A percentile compares a stretch with the other conserved stretches of the same genome.
These are phyloP conservation scores for Epirrhoe tristata DNA, from an alignment of 2,888 invertebrate genomes.

Conservation along the genomic window DNA sequence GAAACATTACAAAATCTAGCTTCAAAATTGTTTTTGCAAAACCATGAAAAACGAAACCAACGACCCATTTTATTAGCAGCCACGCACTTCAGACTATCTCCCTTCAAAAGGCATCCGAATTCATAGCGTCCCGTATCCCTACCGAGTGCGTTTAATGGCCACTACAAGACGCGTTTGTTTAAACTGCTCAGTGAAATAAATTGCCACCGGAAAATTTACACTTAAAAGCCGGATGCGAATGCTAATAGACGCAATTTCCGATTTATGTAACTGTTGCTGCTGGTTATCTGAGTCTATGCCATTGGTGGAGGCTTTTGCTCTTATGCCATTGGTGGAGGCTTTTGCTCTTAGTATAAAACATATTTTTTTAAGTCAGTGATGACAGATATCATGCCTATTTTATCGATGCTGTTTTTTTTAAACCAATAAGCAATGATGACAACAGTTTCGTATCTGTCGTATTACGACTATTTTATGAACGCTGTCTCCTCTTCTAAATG, in stretches of 20 bases:
- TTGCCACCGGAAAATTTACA: constrained; percentile 83
- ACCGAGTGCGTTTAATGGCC: constrained; percentile 49
- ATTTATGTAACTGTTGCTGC: constrained; percentile 29
- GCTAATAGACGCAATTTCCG: constrained; percentile 77
- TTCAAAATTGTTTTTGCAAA: constrained; percentile 1
- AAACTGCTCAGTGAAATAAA: constrained; percentile 68
- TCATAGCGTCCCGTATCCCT: constrained; percentile 41
- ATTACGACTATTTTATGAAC: neutral
- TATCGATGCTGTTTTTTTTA: too few relatives aligned
- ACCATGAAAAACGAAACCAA: constrained; percentile 21
- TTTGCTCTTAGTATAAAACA: too few relatives aligned
- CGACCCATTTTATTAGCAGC: constrained; percentile 29
- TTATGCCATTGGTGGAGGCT: too few relatives aligned
- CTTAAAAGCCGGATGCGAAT: constrained; percentile 81
- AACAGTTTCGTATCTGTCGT: neutral
- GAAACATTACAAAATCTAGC: too few relatives aligned
- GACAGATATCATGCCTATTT: too few relatives aligned
- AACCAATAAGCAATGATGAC: too few relatives aligned
- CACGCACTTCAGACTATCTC: constrained; percentile 34
- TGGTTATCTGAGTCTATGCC: neutral
- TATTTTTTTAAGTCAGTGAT: too few relatives aligned
- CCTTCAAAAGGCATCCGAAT: constrained; percentile 41
- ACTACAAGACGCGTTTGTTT: constrained; percentile 53
- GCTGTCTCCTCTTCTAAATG: neutral
- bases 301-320: neutral